A percentile compares a stretch with the other conserved stretches of the same genome.
Conservation (phyloP, 23 tunicate genomes). For the Styela clava region DNA sequence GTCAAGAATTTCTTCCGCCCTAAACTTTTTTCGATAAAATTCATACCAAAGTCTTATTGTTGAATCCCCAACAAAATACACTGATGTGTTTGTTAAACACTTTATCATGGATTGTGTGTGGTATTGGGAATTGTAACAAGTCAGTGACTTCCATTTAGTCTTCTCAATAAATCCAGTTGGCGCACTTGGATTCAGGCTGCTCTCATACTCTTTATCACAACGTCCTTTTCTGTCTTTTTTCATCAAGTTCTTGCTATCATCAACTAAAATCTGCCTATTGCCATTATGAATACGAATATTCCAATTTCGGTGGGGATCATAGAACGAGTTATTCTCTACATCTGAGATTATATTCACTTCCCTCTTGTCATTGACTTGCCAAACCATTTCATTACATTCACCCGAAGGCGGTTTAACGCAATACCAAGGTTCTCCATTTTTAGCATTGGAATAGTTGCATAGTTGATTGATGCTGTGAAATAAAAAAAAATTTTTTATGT, state of each 20-base stretch:
- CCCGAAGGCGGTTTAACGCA: conserved; percentile 30
- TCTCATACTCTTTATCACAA: too few species aligned
- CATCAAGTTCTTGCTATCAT: too few species aligned
- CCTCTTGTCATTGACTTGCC: neutral
- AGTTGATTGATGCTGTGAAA: neutral
- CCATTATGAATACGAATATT: too few species aligned
- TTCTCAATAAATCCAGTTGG: conserved; percentile 21
- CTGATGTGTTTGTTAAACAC: conserved; percentile 27
- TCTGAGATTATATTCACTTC: too few species aligned
- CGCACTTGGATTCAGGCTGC: too few species aligned
- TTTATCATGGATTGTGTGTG: neutral
- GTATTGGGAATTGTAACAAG: neutral
- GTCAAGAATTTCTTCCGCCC: neutral
- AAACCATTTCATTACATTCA: neutral
- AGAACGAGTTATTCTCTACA: too few species aligned
- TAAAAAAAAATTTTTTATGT: too few species aligned
- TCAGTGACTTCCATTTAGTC: conserved; percentile 7
- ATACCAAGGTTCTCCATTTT: conserved; percentile 45
- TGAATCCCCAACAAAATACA: conserved; percentile 65
- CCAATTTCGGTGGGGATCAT: too few species aligned
- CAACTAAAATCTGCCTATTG: too few species aligned
- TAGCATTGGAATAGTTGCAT: conserved; percentile 31
- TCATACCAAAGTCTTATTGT: conserved; percentile 48
- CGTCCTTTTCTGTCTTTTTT: too few species aligned
- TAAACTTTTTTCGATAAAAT: neutral